Evolutionary conservation across 2,888 invertebrate genomes (phyloP).

Genomic region (Hermaeophaga mercurialis): DNA sequence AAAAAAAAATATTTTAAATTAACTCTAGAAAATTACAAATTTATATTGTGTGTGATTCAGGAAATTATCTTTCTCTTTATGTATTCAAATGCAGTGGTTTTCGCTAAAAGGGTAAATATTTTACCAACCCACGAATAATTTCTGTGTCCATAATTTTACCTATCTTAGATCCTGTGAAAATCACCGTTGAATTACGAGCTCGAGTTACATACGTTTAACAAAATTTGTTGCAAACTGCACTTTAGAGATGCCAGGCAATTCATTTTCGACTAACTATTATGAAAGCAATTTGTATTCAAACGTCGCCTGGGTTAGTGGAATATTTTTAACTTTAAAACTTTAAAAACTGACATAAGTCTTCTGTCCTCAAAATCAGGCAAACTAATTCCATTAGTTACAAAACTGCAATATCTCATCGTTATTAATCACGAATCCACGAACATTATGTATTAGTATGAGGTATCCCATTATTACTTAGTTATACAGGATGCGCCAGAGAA

Average conservation of each 20-base stretch:
- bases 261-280: constrained; percentile 4
- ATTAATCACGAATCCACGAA: no score
- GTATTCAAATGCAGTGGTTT: no score
- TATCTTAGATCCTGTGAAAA: constrained; percentile 4
- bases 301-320: constrained; percentile 1
- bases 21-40: no score
- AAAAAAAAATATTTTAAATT: no score
- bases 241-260: constrained; percentile 1
- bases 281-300: constrained; percentile 5
- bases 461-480: no score
- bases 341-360: constrained; percentile 1
- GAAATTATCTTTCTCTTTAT: no score
- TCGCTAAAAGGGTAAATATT: no score
- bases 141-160: background rate
- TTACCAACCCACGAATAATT: no score
- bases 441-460: no score
- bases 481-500: no score
- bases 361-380: background rate
- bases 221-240: constrained; percentile 8
- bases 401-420: background rate
- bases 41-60: no score
- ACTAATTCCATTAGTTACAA: background rate
- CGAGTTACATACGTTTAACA: constrained; percentile 3
- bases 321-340: background rate
- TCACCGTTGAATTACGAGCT: constrained; percentile 8